Conservation (phyloP, 2,113 vertebrate genomes). For the Thymallus thymallus region DNA sequence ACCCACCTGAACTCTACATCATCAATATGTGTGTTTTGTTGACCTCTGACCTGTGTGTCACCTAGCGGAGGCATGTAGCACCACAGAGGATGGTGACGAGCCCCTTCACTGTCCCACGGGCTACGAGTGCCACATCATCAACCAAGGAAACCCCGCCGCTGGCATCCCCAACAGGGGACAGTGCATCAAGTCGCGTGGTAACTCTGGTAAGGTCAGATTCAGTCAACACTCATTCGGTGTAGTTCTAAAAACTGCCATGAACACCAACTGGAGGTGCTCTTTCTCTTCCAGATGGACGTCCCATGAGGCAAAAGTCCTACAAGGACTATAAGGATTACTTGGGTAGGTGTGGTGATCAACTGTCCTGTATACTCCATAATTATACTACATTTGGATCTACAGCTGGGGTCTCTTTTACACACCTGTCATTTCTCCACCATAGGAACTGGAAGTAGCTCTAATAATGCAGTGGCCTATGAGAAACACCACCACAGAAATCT, state of each 20-base stretch:
- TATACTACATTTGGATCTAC: neutral
- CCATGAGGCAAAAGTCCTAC: constrained; percentile 81
- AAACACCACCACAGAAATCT: constrained; percentile 81
- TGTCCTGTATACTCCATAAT: neutral
- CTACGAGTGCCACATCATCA: constrained; percentile 95
- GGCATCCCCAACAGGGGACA: constrained; percentile 93
- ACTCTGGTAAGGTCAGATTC: constrained; percentile 73
- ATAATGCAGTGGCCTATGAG: constrained; percentile 81
- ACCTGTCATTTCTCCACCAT: constrained; percentile 18
- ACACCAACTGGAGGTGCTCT: neutral
- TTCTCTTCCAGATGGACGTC: constrained; percentile 79
- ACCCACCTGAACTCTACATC: neutral
- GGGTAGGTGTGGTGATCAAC: constrained; percentile 73
- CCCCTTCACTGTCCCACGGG: constrained; percentile 94
- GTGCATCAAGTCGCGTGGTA: constrained; percentile 86
- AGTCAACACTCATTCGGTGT: neutral
- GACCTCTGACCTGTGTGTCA: constrained; percentile 1
- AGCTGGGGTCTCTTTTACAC: neutral
- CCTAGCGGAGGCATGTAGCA: constrained; percentile 92
- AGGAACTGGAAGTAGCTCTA: constrained; percentile 81
- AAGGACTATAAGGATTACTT: constrained; percentile 85
- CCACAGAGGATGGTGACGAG: constrained; percentile 92
- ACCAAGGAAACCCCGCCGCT: constrained; percentile 77
- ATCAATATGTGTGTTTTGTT: neutral
- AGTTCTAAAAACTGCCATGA: neutral